Percentiles rank a stretch among this genome's conserved stretches.
Evolutionary conservation across 2,888 invertebrate species (phyloP).

Genomic region (Cantharis rustica): DNA sequence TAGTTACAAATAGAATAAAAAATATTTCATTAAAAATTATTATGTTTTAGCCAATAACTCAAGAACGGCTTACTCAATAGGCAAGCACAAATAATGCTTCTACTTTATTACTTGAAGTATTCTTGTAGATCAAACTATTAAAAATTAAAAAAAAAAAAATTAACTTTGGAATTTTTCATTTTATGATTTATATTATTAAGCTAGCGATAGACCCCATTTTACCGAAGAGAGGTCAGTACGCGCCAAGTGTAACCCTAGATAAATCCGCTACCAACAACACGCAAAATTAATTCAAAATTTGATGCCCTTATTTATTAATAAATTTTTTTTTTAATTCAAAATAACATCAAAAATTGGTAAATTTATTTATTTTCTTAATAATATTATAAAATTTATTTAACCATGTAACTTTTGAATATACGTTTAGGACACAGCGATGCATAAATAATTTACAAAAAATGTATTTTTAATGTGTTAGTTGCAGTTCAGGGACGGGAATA

Average conservation of each 20-base stretch:
- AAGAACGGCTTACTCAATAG: too few relatives aligned
- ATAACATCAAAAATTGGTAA: background rate
- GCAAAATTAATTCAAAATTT: background rate
- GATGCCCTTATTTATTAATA: background rate
- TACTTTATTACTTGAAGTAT: too few relatives aligned
- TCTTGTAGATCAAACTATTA: too few relatives aligned
- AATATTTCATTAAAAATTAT: background rate
- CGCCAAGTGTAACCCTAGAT: background rate
- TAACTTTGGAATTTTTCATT: too few relatives aligned
- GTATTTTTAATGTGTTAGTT: background rate
- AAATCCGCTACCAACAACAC: background rate
- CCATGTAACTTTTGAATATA: background rate
- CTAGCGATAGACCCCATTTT: too few relatives aligned
- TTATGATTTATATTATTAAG: too few relatives aligned
- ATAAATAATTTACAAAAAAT: background rate
- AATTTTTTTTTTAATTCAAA: background rate
- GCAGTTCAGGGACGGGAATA: background rate
- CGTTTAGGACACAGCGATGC: background rate
- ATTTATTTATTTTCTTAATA: background rate
- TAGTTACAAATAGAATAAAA: too few relatives aligned
- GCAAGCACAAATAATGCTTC: too few relatives aligned
- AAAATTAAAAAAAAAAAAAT: too few relatives aligned
- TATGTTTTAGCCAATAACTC: background rate
- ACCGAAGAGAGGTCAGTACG: background rate
- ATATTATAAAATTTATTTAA: background rate